These are phyloP conservation scores for Petrocephalus sullivani DNA, from an alignment of 2,797 vertebrate genomes.

Conservation along the genomic window DNA sequence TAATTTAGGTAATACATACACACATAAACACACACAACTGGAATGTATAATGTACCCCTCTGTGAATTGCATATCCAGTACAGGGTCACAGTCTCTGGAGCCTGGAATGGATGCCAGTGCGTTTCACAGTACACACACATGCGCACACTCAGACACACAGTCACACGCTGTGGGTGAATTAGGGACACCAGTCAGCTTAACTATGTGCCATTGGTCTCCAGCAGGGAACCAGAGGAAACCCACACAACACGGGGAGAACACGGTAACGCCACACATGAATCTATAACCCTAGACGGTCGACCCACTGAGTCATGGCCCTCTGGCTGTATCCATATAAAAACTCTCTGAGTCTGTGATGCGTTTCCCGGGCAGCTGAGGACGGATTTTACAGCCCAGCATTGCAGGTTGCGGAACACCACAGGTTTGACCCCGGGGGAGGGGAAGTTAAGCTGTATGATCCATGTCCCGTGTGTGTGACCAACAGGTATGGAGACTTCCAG, in stretches of 20 bases:
- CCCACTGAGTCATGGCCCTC: background rate
- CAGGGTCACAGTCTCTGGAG: background rate
- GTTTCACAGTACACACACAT: background rate
- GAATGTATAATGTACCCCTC: background rate
- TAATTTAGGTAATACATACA: background rate
- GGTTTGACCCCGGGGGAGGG: background rate
- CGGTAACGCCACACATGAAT: background rate
- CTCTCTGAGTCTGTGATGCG: background rate
- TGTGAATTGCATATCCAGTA: background rate
- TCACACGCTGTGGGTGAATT: background rate
- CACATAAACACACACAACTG: background rate
- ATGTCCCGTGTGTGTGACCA: constrained; percentile 39
- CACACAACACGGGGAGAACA: background rate
- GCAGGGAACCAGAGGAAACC: background rate
- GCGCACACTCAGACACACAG: background rate
- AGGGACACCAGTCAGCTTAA: background rate
- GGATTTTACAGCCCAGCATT: background rate
- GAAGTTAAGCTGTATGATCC: background rate
- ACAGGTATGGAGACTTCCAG: constrained; percentile 68
- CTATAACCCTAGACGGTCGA: background rate
- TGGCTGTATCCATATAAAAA: background rate
- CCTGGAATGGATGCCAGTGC: background rate
- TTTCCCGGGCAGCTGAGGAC: background rate
- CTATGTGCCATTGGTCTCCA: background rate
- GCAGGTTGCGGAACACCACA: background rate